Evolutionary conservation across 2,113 vertebrate species (phyloP).

Genomic region (Thryonomys swinderianus): DNA sequence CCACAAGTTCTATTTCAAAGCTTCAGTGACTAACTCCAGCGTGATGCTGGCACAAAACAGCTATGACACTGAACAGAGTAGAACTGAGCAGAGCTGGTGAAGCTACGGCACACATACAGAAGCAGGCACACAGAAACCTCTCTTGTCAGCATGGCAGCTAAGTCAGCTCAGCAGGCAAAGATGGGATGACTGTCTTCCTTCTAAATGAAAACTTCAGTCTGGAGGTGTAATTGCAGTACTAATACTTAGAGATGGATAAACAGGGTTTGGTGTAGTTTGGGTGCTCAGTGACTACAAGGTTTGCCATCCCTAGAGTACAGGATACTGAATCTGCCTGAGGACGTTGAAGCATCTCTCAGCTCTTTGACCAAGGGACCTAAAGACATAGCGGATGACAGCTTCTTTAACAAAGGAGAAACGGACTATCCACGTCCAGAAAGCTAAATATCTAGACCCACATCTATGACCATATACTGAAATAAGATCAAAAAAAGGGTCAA

Average conservation of each 20-base stretch:
- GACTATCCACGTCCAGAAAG: background rate
- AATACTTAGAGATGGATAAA: background rate
- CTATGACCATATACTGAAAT: background rate
- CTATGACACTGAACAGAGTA: background rate
- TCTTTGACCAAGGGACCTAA: background rate
- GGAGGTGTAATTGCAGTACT: background rate
- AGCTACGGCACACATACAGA: no score
- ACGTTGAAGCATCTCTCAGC: background rate
- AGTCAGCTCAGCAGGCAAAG: background rate
- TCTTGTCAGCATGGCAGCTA: background rate
- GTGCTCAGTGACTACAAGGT: background rate
- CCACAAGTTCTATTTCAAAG: background rate
- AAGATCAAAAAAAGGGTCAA: background rate
- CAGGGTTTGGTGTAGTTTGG: background rate
- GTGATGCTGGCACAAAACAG: background rate
- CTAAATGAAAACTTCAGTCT: background rate
- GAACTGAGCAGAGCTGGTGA: background rate
- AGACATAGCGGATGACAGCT: background rate
- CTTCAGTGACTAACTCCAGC: background rate
- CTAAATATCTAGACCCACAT: background rate
- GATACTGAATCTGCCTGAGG: background rate
- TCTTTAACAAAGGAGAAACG: background rate
- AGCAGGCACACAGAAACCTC: background rate
- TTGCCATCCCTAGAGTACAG: background rate
- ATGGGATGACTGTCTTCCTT: background rate